phyloP scores from a whole-genome alignment of 2,113 vertebrate species.

The Podarcis muralis region DNA sequence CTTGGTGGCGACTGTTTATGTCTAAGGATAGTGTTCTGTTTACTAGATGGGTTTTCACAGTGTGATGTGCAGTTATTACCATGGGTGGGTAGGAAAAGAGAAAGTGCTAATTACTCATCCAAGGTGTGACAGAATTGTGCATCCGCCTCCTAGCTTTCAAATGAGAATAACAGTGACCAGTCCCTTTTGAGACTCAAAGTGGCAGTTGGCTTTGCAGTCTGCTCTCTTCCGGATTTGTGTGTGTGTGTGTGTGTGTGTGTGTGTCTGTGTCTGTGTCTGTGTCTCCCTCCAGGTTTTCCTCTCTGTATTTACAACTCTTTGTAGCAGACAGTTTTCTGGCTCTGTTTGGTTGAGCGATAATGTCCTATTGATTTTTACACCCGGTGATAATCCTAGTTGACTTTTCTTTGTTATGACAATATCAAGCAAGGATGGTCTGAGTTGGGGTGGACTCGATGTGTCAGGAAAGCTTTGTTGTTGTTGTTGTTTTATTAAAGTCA shows the following conservation, averaged over 20 bases:
- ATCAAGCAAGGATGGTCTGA: conserved; percentile 2
- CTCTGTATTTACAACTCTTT: conserved; percentile 25
- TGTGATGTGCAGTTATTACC: background rate
- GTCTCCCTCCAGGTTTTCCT: background rate
- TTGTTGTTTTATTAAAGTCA: conserved; percentile 11
- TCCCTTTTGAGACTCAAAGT: background rate
- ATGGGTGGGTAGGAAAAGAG: background rate
- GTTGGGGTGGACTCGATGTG: rapidly evolving
- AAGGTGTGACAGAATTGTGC: background rate
- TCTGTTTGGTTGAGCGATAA: conserved; percentile 23
- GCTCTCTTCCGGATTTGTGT: background rate
- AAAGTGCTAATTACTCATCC: background rate
- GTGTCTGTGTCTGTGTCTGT: background rate
- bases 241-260: background rate
- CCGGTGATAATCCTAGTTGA: background rate
- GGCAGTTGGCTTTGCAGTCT: background rate
- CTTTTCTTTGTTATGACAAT: background rate
- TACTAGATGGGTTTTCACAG: background rate
- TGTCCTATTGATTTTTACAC: conserved; percentile 46
- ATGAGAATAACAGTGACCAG: background rate
- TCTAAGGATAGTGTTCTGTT: background rate
- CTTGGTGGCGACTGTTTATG: background rate
- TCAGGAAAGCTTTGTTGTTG: background rate
- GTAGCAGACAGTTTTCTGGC: background rate
- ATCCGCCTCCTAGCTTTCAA: background rate